Base-by-base conservation (phyloP, 2,888 invertebrate genomes). In the Nowickia ferox region DNA sequence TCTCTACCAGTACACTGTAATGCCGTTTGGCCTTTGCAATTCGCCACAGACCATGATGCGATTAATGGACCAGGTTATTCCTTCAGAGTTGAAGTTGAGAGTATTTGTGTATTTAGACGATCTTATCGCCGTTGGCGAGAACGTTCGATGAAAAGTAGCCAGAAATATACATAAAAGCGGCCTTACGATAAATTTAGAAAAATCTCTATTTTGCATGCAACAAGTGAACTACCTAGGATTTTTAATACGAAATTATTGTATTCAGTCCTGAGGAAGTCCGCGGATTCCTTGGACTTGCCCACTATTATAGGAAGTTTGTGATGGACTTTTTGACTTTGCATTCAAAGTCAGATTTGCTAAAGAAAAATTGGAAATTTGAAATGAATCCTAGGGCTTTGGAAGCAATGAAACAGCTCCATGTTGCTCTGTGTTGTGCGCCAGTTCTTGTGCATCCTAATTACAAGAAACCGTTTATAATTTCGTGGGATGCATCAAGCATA, bases 101-200 rank as follows among this genome's bases (percentile, higher is more conserved):
- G 84, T 84, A 9, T 74, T 79, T 17, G 77, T 77, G 4, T 77
- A 77, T 57, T 40, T 83, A 2, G 83, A 83, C 59, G 77, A 77
- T 55, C 46, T 77, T 10, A 51, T 83, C 13, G 46, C 2, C 5
- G 4, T 46, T 2, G 4, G 4, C 13, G 13, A 5, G 22, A 44
- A 65, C 46, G 57, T 83, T 13, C 42, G 65, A 40, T 2, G 22
- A 19, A 44, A 15, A 59, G 77, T 65, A 65, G 77, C 30, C 42
- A 10, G 10, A 1, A 46, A 13, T 22, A 22, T n/a, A n/a, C n/a
- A n/a, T n/a, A n/a, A n/a, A n/a, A n/a, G n/a, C n/a, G n/a, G n/a
- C n/a, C n/a, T 83, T 10, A 72, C 71, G 1, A 82, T 76, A 19
- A 83, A 77, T 59, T 55, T 83, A 8, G 77, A 72, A n/a, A 83